phyloP scores from a whole-genome alignment of 2,113 vertebrate genomes.

The Boleophthalmus pectinirostris region DNA sequence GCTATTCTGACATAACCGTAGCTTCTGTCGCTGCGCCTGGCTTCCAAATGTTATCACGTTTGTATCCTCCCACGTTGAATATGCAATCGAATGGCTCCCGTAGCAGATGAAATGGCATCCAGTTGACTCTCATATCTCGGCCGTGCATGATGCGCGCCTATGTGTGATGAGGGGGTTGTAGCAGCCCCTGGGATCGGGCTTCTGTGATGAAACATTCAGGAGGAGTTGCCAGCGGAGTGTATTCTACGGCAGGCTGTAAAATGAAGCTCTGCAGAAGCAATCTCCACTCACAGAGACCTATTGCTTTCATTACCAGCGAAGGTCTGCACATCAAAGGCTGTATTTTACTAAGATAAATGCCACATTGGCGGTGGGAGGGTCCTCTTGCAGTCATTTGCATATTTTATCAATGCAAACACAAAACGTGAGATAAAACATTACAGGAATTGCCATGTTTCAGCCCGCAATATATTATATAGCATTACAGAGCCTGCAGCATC shows the following conservation, averaged over 20 bases:
- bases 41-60: constrained; percentile 62
- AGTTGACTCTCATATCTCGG: constrained; percentile 68
- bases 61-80: constrained; percentile 64
- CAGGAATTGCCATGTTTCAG: constrained; percentile 22
- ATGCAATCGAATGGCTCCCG: constrained; percentile 67
- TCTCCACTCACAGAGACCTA: constrained; percentile 69
- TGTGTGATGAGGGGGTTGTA: constrained; percentile 53
- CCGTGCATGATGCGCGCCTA: constrained; percentile 58
- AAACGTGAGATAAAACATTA: constrained; percentile 29
- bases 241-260: constrained; percentile 66
- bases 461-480: constrained; percentile 26
- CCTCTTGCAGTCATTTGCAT: constrained; percentile 57
- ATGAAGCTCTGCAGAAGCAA: constrained; percentile 75
- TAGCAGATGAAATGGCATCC: constrained; percentile 70
- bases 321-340: constrained; percentile 58
- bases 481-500: constrained; percentile 26
- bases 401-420: constrained; percentile 21
- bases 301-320: constrained; percentile 68
- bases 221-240: constrained; percentile 69
- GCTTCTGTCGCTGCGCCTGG: constrained; percentile 33
- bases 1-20: constrained; percentile 35
- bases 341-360: constrained; percentile 69
- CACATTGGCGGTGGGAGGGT: constrained; percentile 45
- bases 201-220: constrained; percentile 78
- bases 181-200: constrained; percentile 63